A percentile compares a stretch with the other conserved stretches of the same genome.
Conservation (phyloP, 2,113 vertebrate genomes). For the Puntigrus tetrazona region DNA sequence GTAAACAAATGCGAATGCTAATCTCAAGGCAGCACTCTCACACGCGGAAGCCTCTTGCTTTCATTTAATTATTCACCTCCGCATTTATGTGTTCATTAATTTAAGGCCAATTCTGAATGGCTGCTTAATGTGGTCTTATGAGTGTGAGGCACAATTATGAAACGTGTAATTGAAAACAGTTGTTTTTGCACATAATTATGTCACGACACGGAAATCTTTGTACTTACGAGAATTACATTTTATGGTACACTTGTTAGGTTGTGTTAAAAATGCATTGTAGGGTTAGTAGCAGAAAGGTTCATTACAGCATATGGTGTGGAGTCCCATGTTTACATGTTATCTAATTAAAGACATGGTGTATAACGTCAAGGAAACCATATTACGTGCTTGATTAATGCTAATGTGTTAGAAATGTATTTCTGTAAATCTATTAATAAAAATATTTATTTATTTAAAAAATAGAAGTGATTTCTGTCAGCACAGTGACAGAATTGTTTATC, state of each 20-base stretch:
- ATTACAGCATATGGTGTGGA: neutral
- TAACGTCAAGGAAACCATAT: neutral
- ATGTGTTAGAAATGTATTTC: too few species aligned
- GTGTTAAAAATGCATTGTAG: neutral
- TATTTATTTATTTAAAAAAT: neutral
- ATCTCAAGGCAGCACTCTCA: slow-evolving; percentile 31
- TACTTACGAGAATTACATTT: neutral
- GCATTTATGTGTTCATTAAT: slow-evolving; percentile 52
- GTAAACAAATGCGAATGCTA: slow-evolving; percentile 66
- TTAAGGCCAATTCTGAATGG: slow-evolving; percentile 44
- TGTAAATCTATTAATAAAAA: too few species aligned
- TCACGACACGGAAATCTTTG: neutral
- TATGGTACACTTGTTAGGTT: neutral
- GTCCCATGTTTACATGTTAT: neutral
- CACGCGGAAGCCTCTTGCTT: neutral
- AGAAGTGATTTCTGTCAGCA: neutral
- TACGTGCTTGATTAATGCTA: neutral
- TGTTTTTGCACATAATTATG: slow-evolving; percentile 44
- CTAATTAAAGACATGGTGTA: neutral
- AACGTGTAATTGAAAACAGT: slow-evolving; percentile 52
- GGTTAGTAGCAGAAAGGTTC: neutral
- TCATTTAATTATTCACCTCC: slow-evolving; percentile 50
- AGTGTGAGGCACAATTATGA: slow-evolving; percentile 47
- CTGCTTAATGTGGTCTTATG: slow-evolving; percentile 43
- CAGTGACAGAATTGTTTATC: too few species aligned